Conservation (phyloP, 2,113 vertebrate species). For the Mesoclemmys tuberculata region DNA sequence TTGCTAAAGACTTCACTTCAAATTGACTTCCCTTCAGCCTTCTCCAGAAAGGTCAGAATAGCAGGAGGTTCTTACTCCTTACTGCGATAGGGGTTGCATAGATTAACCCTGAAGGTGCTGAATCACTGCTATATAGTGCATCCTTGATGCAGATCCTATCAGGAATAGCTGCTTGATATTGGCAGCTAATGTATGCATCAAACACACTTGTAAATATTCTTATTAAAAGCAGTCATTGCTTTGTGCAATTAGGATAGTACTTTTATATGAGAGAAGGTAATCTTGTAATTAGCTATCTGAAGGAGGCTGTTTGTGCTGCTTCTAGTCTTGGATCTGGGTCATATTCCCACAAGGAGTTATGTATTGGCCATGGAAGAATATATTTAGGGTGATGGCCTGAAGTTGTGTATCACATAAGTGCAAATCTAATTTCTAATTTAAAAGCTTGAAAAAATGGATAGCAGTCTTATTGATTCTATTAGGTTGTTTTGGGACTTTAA, state of each 20-base stretch:
- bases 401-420: not conserved
- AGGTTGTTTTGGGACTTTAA: not conserved
- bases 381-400: not conserved
- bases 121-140: not conserved
- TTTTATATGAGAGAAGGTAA: not conserved
- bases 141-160: not conserved
- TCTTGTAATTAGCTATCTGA: not conserved
- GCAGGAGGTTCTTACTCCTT: not conserved
- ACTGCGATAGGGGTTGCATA: not conserved
- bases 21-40: not conserved
- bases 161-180: too few relatives aligned
- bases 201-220: not conserved
- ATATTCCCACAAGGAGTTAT: not conserved
- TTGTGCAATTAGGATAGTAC: not conserved
- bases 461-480: constrained; percentile 6
- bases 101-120: not conserved
- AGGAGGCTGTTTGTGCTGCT: not conserved
- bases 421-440: not conserved
- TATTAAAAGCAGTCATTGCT: not conserved
- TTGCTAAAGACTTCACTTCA: not conserved
- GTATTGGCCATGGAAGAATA: not conserved
- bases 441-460: not conserved
- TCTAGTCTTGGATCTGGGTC: not conserved
- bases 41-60: not conserved
- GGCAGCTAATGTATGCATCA: not conserved